phyloP scores from a whole-genome alignment of 1,140 invertebrate species.

The Caenorhabditis tropicalis region DNA sequence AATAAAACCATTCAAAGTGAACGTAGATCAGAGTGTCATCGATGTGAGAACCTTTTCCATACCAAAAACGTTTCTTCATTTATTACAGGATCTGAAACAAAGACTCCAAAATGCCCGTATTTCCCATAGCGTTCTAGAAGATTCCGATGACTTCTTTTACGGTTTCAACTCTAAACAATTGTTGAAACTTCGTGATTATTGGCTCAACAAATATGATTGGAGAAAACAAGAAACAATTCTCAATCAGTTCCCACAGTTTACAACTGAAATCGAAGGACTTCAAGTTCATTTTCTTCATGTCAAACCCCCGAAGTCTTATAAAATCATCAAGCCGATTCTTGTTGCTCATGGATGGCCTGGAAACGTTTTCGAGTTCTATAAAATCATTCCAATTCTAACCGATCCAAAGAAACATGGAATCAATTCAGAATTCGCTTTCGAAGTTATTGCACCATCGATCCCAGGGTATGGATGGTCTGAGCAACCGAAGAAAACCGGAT shows the following conservation, averaged over 20 bases:
- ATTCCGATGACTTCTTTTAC: slow-evolving; percentile 79
- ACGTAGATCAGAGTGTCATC: slow-evolving; percentile 35
- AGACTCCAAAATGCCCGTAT: slow-evolving; percentile 75
- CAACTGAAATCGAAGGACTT: slow-evolving; percentile 78
- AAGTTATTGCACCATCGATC: slow-evolving; percentile 82
- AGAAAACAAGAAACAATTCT: slow-evolving; percentile 77
- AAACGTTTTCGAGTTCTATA: slow-evolving; percentile 84
- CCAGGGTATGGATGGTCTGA: slow-evolving; percentile 87
- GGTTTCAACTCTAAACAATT: slow-evolving; percentile 80
- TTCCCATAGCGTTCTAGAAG: slow-evolving; percentile 77
- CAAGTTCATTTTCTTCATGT: slow-evolving; percentile 69
- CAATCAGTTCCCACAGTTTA: slow-evolving; percentile 81
- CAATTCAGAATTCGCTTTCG: slow-evolving; percentile 77
- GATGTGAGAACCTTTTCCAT: slow-evolving; percentile 25
- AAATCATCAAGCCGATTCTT: slow-evolving; percentile 77
- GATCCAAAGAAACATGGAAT: slow-evolving; percentile 72
- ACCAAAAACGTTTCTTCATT: no score
- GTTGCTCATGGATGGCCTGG: slow-evolving; percentile 90
- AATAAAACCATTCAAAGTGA: slow-evolving; percentile 50
- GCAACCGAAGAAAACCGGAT: slow-evolving; percentile 74
- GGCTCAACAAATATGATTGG: slow-evolving; percentile 82
- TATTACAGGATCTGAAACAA: slow-evolving; percentile 75
- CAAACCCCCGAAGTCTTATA: slow-evolving; percentile 64
- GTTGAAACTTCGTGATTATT: slow-evolving; percentile 76
- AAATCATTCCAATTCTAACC: slow-evolving; percentile 80